A percentile compares a stretch with the other conserved stretches of the same genome.
Evolutionary conservation across 30 jellyfish, hydroid and myxozoan genomes (phyloP).

Genomic region (Aurelia coerulea): DNA sequence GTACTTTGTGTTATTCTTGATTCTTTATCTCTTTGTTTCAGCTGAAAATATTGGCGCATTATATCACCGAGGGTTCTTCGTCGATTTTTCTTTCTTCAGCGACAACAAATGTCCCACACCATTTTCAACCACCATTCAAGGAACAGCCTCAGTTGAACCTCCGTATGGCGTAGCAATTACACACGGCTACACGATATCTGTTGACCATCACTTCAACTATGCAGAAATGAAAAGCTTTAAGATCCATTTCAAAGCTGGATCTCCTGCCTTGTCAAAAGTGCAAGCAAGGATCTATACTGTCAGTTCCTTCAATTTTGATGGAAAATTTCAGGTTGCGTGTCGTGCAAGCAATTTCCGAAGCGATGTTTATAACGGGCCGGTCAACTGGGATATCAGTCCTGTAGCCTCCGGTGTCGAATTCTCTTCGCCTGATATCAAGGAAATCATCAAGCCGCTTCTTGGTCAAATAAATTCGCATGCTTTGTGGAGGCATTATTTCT

Average conservation of each 20-base stretch:
- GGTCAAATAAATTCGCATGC: background rate
- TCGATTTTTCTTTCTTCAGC: background rate
- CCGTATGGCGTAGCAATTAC: constrained; percentile 43
- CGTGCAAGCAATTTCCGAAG: constrained; percentile 33
- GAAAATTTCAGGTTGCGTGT: constrained; percentile 12
- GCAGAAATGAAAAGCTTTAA: constrained; percentile 32
- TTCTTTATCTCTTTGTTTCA: background rate
- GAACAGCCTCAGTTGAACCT: constrained; percentile 13
- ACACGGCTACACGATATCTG: constrained; percentile 9
- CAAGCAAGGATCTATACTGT: constrained; percentile 42
- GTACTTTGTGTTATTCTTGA: background rate
- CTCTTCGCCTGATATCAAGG: constrained; percentile 35
- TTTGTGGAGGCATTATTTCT: constrained; percentile 18
- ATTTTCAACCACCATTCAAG: background rate
- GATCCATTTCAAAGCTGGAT: constrained; percentile 5
- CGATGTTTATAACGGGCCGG: constrained; percentile 40
- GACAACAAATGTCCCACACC: background rate
- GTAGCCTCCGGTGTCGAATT: background rate
- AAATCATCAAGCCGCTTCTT: constrained; percentile 29
- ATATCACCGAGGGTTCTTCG: constrained; percentile 2
- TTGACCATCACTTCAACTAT: constrained; percentile 29
- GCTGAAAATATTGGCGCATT: constrained; percentile 36
- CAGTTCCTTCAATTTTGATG: constrained; percentile 17
- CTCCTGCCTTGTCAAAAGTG: constrained; percentile 4
- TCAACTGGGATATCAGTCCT: constrained; percentile 29